phyloP scores from a whole-genome alignment of 2,113 vertebrate genomes.

The Anser brachyrhynchus region DNA sequence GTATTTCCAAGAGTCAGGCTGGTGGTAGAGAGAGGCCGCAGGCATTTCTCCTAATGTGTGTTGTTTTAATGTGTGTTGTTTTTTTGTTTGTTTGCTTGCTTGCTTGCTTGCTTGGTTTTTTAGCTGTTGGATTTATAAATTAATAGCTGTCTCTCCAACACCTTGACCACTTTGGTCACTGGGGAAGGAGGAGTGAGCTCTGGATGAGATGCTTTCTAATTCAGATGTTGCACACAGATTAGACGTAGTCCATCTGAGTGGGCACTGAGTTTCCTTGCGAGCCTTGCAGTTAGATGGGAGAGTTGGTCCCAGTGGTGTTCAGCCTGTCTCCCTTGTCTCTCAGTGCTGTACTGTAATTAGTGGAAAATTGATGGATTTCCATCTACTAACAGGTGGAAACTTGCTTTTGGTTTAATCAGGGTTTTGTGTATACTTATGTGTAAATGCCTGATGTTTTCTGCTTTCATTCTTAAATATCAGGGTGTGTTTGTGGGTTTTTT shows the following conservation, averaged over 20 bases:
- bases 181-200: background rate
- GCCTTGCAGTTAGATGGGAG: background rate
- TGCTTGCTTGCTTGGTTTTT: background rate
- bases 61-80: too few relatives aligned
- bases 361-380: constrained; percentile 32
- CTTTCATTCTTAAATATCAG: background rate
- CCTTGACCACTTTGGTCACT: background rate
- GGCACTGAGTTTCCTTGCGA: background rate
- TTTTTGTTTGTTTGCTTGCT: too few relatives aligned
- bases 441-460: background rate
- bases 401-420: background rate
- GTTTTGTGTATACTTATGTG: background rate
- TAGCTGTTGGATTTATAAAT: background rate
- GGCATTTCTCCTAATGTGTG: background rate
- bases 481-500: background rate
- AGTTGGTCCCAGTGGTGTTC: constrained; percentile 1
- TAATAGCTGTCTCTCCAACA: background rate
- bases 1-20: background rate
- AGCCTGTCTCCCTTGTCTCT: background rate
- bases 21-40: background rate
- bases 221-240: background rate
- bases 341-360: constrained; percentile 23
- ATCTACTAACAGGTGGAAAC: constrained; percentile 32
- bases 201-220: background rate
- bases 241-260: accelerated